Conservation (phyloP, 2,888 invertebrate species). For the Scrobipalpa atriplicella region DNA sequence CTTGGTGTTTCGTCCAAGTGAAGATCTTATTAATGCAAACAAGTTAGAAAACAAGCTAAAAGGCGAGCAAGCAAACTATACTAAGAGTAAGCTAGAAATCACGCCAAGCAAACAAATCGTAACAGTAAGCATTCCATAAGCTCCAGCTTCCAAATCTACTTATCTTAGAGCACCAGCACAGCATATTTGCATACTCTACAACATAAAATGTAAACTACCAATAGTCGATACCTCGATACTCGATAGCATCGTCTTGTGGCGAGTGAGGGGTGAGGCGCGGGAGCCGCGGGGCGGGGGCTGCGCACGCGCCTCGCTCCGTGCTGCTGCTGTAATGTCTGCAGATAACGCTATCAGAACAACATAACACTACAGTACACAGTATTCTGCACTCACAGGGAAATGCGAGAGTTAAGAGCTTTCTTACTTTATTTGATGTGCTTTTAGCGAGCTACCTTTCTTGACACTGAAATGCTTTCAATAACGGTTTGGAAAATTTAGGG, state of each 20-base stretch:
- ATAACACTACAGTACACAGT: slow-evolving; percentile 14
- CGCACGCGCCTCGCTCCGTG: slow-evolving; percentile 11
- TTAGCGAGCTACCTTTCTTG: slow-evolving; percentile 11
- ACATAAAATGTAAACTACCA: not conserved
- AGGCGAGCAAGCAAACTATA: not conserved
- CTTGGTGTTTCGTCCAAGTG: no score
- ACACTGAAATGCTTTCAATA: slow-evolving; percentile 25
- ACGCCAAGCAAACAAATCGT: not conserved
- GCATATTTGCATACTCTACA: slow-evolving; percentile 8
- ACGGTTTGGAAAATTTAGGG: not conserved
- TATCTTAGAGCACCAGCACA: slow-evolving; percentile 7
- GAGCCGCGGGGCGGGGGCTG: not conserved
- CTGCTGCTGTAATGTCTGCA: slow-evolving; percentile 18
- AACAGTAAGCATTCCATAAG: slow-evolving; percentile 8
- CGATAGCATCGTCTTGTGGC: slow-evolving; percentile 5
- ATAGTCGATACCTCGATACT: slow-evolving; percentile 16
- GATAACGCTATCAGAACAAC: slow-evolving; percentile 21
- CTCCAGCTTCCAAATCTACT: slow-evolving; percentile 4
- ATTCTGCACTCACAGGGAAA: slow-evolving; percentile 18
- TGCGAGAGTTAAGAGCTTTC: slow-evolving; percentile 19
- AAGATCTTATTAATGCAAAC: no score
- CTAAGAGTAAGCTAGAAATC: not conserved
- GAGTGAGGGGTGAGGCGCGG: not conserved
- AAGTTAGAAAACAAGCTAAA: not conserved
- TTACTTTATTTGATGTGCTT: slow-evolving; percentile 16